Percentiles rank a stretch among this genome's conserved stretches.
Evolutionary conservation across 2,113 vertebrate species (phyloP).

Genomic region (Atrichornis clamosus): DNA sequence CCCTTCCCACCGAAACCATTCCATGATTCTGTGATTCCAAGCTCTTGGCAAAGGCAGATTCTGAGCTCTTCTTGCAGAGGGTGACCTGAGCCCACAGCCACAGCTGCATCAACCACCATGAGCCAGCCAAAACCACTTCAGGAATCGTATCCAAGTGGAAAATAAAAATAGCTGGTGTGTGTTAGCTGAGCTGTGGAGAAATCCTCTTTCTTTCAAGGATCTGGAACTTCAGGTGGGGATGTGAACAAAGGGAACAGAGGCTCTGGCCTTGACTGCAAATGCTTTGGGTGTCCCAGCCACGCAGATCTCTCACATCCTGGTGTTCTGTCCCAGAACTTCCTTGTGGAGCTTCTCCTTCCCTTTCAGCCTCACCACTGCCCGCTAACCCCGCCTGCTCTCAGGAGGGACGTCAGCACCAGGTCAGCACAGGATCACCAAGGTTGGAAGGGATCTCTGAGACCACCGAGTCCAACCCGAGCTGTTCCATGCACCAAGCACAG

Average conservation of each 20-base stretch:
- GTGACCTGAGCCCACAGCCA: not conserved
- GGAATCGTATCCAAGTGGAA: not conserved
- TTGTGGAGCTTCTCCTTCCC: not conserved
- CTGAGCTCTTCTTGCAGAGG: not conserved
- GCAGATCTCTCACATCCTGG: rapidly evolving
- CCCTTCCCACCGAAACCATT: not conserved
- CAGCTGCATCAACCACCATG: not conserved
- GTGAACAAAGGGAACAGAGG: not conserved
- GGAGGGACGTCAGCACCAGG: not conserved
- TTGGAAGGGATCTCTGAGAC: not conserved
- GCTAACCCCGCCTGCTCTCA: not conserved
- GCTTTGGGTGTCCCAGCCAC: not conserved
- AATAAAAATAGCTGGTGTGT: not conserved
- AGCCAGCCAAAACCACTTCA: rapidly evolving
- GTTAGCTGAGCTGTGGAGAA: not conserved
- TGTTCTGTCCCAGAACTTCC: not conserved
- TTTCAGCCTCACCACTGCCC: not conserved
- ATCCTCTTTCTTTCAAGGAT: not conserved
- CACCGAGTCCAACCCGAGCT: not conserved
- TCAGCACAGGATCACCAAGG: rapidly evolving
- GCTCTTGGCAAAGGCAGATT: not conserved
- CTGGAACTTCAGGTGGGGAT: not conserved
- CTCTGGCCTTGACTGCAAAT: not conserved
- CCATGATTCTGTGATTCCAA: not conserved
- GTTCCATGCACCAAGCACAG: not conserved